These are phyloP conservation scores for Bryconaethiops microstoma DNA, from an alignment of 2,797 vertebrate species.

Conservation along the genomic window DNA sequence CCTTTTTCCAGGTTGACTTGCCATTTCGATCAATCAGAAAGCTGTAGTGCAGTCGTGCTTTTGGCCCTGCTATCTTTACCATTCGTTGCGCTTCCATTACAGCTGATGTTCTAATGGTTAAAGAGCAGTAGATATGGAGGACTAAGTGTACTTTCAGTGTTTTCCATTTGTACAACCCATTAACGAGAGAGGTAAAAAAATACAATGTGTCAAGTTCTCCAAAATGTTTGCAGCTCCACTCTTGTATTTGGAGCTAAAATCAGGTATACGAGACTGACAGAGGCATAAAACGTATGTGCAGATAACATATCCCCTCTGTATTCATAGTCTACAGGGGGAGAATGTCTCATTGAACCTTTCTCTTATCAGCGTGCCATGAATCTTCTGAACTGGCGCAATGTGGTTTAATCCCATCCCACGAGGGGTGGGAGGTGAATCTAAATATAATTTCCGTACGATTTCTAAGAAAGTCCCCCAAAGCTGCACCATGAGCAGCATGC, in stretches of 20 bases:
- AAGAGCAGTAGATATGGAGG: neutral
- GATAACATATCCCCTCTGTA: neutral
- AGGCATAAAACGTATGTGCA: neutral
- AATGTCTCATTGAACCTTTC: slow-evolving; percentile 4
- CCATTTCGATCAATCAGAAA: no score
- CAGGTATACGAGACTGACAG: neutral
- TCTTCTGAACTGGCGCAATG: neutral
- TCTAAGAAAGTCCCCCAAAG: slow-evolving; percentile 6
- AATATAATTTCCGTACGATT: neutral
- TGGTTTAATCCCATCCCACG: slow-evolving; percentile 1
- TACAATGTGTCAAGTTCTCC: neutral
- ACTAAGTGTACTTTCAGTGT: neutral
- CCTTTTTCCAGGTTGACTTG: no score
- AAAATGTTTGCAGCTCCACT: neutral
- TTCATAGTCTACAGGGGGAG: neutral
- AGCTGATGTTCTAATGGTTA: no score
- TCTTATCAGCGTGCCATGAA: neutral
- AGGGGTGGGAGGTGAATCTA: neutral
- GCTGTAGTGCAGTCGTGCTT: no score
- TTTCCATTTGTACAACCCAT: neutral
- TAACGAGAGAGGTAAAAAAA: neutral
- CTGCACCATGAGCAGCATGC: slow-evolving; percentile 15
- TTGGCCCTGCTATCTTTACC: no score
- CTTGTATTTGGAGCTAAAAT: neutral
- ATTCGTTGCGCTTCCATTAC: no score